phyloP scores from a whole-genome alignment of 2,888 invertebrate species.

The Hypolimnas misippus region DNA sequence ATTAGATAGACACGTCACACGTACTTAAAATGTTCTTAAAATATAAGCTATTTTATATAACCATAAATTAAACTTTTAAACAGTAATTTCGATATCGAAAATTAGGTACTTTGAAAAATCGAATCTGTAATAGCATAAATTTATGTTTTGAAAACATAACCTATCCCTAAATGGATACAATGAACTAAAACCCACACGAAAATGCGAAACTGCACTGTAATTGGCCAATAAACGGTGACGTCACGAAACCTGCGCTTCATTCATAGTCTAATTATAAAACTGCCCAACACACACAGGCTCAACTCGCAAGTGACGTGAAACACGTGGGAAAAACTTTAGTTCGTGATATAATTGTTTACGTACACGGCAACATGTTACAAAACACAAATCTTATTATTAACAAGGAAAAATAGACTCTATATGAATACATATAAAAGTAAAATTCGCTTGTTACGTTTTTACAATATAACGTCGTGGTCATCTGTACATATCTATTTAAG shows the following conservation, averaged over 20 bases:
- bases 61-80: too few relatives aligned
- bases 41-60: too few relatives aligned
- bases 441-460: conserved; percentile 11
- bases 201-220: conserved; percentile 26
- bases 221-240: conserved; percentile 47
- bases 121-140: too few relatives aligned
- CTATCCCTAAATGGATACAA: not conserved
- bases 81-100: not conserved
- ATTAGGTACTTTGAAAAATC: too few relatives aligned
- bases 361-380: conserved; percentile 37
- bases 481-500: conserved; percentile 25
- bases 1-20: too few relatives aligned
- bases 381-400: conserved; percentile 4
- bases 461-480: conserved; percentile 7
- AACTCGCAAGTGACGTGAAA: conserved; percentile 41
- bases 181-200: conserved; percentile 4
- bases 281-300: conserved; percentile 30
- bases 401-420: conserved; percentile 22
- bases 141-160: not conserved
- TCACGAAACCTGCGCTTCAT: conserved; percentile 52
- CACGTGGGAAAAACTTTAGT: conserved; percentile 52
- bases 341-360: conserved; percentile 54
- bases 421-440: not conserved
- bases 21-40: too few relatives aligned
- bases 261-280: too few relatives aligned